A percentile compares a stretch with the other conserved stretches of the same genome.
Conservation (phyloP, 2,113 vertebrate genomes). For the Hypanus sabinus region DNA sequence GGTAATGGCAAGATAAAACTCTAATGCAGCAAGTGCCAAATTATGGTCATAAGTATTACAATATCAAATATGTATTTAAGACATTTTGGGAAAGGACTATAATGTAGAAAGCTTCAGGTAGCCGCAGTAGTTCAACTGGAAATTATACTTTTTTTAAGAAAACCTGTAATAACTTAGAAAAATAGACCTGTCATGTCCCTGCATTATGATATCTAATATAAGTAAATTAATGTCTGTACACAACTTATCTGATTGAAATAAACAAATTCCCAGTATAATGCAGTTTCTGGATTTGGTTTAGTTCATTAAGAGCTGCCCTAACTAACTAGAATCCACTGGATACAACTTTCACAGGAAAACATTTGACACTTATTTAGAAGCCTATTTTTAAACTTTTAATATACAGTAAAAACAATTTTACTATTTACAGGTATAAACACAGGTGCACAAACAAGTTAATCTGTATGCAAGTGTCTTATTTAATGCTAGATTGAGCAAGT, state of each 20-base stretch:
- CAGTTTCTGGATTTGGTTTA: too few species aligned
- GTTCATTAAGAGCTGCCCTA: too few species aligned
- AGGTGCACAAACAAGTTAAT: neutral
- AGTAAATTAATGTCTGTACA: neutral
- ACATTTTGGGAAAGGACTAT: neutral
- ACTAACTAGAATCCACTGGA: too few species aligned
- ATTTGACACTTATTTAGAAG: neutral
- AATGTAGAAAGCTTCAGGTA: neutral
- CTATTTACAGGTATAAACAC: neutral
- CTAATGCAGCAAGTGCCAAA: neutral
- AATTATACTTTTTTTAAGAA: neutral
- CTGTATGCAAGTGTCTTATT: constrained; percentile 34
- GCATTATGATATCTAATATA: neutral
- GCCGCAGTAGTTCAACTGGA: neutral
- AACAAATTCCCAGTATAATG: neutral
- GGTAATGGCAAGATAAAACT: too few species aligned
- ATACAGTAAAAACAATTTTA: constrained; percentile 32
- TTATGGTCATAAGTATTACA: neutral
- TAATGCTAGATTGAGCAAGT: constrained; percentile 20
- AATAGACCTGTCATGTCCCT: neutral
- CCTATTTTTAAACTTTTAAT: constrained; percentile 18
- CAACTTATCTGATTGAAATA: neutral
- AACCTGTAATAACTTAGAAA: neutral
- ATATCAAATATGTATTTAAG: neutral
- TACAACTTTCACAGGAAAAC: neutral